Conservation (phyloP, 2,888 invertebrate species). For the Patella pellucida region DNA sequence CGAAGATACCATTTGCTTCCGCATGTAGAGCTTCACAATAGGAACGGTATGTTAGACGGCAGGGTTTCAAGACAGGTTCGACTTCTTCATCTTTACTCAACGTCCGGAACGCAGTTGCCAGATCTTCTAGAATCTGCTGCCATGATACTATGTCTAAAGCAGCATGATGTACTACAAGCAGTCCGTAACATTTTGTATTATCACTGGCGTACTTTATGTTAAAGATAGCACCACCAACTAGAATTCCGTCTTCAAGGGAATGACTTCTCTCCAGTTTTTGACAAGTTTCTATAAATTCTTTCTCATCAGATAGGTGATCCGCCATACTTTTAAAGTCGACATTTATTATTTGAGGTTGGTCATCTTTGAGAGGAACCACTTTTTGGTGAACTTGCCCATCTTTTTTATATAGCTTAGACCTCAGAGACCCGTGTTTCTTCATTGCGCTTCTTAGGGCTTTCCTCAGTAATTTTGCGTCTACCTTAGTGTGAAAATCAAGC, state of each 20-base stretch:
- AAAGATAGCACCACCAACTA: background rate
- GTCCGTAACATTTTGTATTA: background rate
- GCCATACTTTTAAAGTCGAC: background rate
- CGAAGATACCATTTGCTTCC: background rate
- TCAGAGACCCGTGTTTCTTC: background rate
- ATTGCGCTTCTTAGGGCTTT: background rate
- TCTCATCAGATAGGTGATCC: background rate
- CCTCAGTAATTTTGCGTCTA: background rate
- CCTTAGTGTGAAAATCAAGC: background rate
- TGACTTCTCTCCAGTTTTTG: background rate
- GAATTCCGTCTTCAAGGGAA: background rate
- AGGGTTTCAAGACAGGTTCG: background rate
- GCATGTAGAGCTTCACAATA: background rate
- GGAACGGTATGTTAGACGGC: background rate
- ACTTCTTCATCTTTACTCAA: background rate
- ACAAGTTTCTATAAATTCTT: background rate
- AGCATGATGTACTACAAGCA: background rate
- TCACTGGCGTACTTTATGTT: background rate
- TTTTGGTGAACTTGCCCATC: background rate
- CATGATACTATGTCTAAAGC: constrained; percentile 1
- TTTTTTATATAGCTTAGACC: background rate
- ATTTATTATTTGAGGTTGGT: background rate
- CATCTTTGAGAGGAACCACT: background rate
- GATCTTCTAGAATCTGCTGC: constrained; percentile 1
- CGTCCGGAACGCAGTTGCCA: background rate